A percentile compares a stretch with the other conserved stretches of the same genome.
Conservation (phyloP, 2,797 vertebrate species). For the Eurystomus glaucurus region DNA sequence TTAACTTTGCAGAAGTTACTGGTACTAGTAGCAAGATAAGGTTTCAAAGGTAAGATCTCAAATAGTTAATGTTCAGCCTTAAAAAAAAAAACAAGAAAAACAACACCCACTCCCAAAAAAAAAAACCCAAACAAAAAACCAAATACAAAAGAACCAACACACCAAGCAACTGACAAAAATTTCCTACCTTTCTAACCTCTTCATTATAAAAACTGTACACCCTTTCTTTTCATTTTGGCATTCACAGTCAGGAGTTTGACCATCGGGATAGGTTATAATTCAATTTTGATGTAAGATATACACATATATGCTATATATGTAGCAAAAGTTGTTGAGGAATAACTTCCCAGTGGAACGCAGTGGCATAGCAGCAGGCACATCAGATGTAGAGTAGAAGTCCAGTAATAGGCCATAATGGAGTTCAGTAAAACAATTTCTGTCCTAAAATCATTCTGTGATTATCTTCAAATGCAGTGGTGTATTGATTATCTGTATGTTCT, state of each 20-base stretch:
- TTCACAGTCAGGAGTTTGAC: background rate
- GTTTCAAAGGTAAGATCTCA: background rate
- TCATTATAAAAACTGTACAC: background rate
- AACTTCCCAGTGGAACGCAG: background rate
- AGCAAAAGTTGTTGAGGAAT: background rate
- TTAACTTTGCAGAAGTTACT: background rate
- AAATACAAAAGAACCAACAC: background rate
- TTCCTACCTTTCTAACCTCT: background rate
- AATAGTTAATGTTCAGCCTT: background rate
- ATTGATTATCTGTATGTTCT: background rate
- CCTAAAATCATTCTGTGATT: background rate
- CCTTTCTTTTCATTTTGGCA: background rate
- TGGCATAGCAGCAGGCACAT: background rate
- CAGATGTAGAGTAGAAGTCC: background rate
- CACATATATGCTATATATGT: background rate
- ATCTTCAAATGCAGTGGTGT: background rate
- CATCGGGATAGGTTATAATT: background rate
- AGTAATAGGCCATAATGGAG: background rate
- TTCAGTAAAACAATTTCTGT: background rate
- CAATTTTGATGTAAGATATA: background rate
- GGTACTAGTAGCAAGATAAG: background rate
- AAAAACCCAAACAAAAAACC: fast-evolving
- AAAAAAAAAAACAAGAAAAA: background rate
- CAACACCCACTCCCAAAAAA: fast-evolving
- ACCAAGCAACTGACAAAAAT: fast-evolving